Percentiles rank a stretch among this genome's conserved stretches.
phyloP scores from a whole-genome alignment of 2,888 invertebrate species.

The Drosophila infuscata region DNA sequence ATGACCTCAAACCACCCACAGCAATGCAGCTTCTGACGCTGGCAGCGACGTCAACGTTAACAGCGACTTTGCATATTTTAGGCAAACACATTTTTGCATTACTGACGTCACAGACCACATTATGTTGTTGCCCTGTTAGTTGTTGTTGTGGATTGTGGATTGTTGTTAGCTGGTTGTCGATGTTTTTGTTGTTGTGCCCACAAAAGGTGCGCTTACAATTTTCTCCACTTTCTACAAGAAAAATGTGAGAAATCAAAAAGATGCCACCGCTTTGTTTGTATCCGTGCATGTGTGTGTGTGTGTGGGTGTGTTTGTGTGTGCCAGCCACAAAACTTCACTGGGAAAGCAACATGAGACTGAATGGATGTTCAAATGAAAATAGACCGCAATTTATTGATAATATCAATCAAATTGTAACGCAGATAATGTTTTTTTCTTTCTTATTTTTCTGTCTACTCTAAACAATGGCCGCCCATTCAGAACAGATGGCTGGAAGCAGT shows the following conservation, averaged over 20 bases:
- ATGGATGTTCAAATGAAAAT: constrained; percentile 58
- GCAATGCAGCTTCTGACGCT: constrained; percentile 36
- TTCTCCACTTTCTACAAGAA: constrained; percentile 78
- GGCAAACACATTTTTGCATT: constrained; percentile 47
- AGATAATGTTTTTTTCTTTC: constrained; percentile 51
- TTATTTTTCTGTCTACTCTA: constrained; percentile 14
- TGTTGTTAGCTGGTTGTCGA: constrained; percentile 36
- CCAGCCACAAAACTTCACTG: constrained; percentile 73
- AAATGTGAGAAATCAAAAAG: constrained; percentile 81
- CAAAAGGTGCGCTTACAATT: constrained; percentile 75
- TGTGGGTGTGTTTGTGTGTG: constrained; percentile 34
- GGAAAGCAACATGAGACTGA: constrained; percentile 70
- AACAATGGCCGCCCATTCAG: constrained; percentile 65
- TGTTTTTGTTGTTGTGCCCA: constrained; percentile 58
- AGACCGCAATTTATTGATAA: constrained; percentile 77
- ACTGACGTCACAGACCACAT: constrained; percentile 54
- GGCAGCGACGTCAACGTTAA: constrained; percentile 29
- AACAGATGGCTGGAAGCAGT: constrained; percentile 57
- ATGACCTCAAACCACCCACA: constrained; percentile 76
- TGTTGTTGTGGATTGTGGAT: constrained; percentile 35
- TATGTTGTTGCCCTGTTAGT: constrained; percentile 27
- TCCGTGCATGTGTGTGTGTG: constrained; percentile 14
- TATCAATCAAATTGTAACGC: constrained; percentile 56
- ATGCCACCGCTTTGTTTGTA: constrained; percentile 58
- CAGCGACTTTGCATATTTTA: constrained; percentile 57